Base-by-base conservation (phyloP, 2,888 invertebrate genomes). In the Tenthredo livida region DNA sequence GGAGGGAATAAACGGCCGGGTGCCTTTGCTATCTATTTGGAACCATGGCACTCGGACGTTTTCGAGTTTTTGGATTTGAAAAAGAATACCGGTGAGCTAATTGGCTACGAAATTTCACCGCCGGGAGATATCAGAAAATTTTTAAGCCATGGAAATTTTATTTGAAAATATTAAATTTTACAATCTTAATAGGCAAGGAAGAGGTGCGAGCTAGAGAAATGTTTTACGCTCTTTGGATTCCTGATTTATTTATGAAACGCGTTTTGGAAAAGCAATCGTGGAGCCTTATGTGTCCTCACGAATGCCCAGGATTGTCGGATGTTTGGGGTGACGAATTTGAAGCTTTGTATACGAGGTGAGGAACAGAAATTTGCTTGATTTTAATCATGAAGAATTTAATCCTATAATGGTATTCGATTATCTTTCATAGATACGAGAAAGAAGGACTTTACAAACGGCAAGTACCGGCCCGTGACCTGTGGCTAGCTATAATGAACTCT, bases 11-110 rank as follows among this genome's bases (percentile, higher is more conserved):
- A 99, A 95, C 94, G 99, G 87, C 99, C 99, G 1, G 99, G 99
- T 33, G 99, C 99, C 3, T 99, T 99, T 94, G 99, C 99, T 21
- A 96, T 99, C 86, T 99, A 99, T 92, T 94, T 99, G 84, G 99
- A 99, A 93, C 99, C 99, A 0, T 99, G 99, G 99, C 99, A 99
- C 94, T 97, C 98, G 0, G 99, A 99, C 93, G 95, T 99, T 86
- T 98, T 99, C 92, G 98, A 98, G 86, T 99, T 99, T 94, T 94
- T 99, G 82, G 97, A 99, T 92, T 94, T 99, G 80, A 98, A 97
- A 91, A 99, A 99, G 93, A 99, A 99, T 92, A 98, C 98, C 0
- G 97, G 92, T 92, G 87, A 86, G 72, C 17, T 25, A 3, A 83
- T 12, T 50, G 7, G n/a, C n/a, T n/a, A n/a, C n/a, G 2, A n/a